Conservation (phyloP, 2,797 vertebrate genomes). For the Lacerta viridis region DNA sequence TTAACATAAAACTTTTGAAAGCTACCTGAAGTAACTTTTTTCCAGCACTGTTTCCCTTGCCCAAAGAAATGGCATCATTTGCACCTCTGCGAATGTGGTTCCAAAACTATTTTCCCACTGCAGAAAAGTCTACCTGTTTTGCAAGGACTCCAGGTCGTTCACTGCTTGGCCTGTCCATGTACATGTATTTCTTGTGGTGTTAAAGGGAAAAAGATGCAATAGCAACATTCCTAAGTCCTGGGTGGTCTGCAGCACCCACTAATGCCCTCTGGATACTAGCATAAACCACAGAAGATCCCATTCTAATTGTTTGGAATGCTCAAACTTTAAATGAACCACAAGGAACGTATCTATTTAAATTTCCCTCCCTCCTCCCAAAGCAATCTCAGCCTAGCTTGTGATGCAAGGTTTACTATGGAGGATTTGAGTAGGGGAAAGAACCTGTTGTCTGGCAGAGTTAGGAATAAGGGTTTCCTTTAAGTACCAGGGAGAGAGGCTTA, state of each 20-base stretch:
- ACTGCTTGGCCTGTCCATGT: background rate
- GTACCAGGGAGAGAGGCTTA: too few species aligned
- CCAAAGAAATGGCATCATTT: background rate
- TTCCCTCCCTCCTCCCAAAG: too few species aligned
- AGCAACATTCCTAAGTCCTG: background rate
- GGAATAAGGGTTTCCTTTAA: too few species aligned
- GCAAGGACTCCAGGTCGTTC: background rate
- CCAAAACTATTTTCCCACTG: too few species aligned
- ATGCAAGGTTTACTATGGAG: too few species aligned
- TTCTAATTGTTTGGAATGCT: background rate
- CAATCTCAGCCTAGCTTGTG: too few species aligned
- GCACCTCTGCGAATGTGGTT: background rate
- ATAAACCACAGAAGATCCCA: background rate
- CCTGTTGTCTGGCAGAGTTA: too few species aligned
- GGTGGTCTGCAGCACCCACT: background rate
- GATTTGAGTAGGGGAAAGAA: too few species aligned
- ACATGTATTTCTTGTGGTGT: background rate
- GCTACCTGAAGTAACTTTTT: background rate
- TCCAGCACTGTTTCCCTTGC: background rate
- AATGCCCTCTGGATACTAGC: background rate
- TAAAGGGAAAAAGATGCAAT: background rate
- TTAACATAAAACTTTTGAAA: constrained; percentile 25
- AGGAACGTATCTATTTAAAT: background rate
- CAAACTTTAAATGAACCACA: background rate
- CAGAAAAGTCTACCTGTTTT: background rate